Conservation (phyloP, 2,113 vertebrate species). For the Ursus arctos region DNA sequence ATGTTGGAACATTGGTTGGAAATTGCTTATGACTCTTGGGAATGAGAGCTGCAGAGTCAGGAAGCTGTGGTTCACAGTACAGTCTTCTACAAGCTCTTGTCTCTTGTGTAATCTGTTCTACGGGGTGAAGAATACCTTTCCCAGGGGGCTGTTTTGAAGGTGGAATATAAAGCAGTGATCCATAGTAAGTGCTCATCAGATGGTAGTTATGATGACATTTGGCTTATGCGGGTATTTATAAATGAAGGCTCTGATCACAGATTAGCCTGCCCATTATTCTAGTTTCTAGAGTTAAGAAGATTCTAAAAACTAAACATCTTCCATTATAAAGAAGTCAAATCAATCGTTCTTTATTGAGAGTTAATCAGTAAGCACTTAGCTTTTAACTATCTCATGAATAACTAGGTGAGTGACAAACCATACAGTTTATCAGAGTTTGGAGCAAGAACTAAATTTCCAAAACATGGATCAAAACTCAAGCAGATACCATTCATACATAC, state of each 20-base stretch:
- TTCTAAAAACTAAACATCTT: background rate
- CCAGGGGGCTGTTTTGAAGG: background rate
- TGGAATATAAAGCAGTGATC: background rate
- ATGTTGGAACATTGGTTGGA: background rate
- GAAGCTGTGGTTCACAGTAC: background rate
- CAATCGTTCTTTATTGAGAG: background rate
- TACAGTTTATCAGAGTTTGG: background rate
- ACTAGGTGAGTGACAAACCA: background rate
- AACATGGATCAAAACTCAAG: background rate
- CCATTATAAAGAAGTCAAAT: background rate
- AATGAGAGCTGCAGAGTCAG: background rate
- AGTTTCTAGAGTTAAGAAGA: background rate
- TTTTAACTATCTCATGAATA: background rate
- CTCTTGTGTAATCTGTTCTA: background rate
- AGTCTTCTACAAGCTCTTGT: background rate
- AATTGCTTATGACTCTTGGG: background rate
- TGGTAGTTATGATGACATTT: background rate
- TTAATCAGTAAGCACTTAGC: background rate
- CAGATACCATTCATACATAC: background rate
- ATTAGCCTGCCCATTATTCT: background rate
- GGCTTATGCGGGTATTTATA: conserved; percentile 18
- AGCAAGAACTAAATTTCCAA: background rate
- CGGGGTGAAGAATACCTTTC: background rate
- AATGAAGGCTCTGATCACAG: background rate
- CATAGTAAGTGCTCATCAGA: background rate